These are phyloP conservation scores for Megaustenia siamemsis DNA, from an alignment of 2,888 invertebrate species.

Conservation along the genomic window DNA sequence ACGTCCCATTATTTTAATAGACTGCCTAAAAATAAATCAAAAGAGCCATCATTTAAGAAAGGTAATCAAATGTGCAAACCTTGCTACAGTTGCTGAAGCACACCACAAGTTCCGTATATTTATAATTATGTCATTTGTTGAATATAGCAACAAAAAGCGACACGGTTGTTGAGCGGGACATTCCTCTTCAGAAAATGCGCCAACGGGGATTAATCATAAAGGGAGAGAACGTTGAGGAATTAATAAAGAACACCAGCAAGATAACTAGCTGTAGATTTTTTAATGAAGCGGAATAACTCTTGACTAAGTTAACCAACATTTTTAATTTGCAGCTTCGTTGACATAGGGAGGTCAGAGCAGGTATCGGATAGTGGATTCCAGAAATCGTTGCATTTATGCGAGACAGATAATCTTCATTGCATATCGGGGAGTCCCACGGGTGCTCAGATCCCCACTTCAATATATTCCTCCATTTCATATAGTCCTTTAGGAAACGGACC, in stretches of 20 bases:
- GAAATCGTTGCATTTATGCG: too few species aligned
- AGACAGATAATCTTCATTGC: too few species aligned
- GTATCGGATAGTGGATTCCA: too few species aligned
- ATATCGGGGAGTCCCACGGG: too few species aligned
- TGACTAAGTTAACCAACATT: neutral
- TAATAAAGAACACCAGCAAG: neutral
- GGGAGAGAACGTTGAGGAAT: slow-evolving; percentile 5
- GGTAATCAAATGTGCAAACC: slow-evolving; percentile 10
- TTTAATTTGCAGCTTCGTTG: too few species aligned
- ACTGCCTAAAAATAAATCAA: neutral
- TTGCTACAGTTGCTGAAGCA: neutral
- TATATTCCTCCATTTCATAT: too few species aligned
- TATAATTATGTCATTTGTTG: neutral
- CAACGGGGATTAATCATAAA: neutral
- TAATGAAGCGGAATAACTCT: too few species aligned
- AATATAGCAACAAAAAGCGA: slow-evolving; percentile 1
- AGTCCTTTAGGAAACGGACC: too few species aligned
- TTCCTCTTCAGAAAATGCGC: slow-evolving; percentile 4
- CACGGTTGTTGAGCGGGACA: neutral
- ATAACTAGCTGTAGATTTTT: neutral
- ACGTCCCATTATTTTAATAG: neutral
- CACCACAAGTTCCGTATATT: neutral
- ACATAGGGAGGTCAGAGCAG: too few species aligned
- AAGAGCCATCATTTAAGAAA: neutral
- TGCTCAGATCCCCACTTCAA: too few species aligned